phyloP scores from a whole-genome alignment of 2,113 vertebrate genomes.

The Theropithecus gelada region DNA sequence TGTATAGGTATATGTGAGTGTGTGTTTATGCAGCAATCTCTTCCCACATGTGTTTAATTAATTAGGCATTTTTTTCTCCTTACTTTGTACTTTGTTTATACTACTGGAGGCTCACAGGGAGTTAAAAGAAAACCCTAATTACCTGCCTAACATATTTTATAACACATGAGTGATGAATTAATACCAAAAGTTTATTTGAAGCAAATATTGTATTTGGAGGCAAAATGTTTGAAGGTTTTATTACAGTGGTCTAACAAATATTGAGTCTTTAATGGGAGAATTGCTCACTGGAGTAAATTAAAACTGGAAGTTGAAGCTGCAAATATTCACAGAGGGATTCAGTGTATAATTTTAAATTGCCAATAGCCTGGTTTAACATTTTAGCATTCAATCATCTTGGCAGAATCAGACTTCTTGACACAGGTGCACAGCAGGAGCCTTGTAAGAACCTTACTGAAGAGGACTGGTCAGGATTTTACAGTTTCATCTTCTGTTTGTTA shows the following conservation, averaged over 20 bases:
- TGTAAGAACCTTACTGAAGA: background rate
- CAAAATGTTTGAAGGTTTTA: constrained; percentile 36
- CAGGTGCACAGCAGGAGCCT: background rate
- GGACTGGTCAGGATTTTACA: background rate
- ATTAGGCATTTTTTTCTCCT: background rate
- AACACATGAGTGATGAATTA: background rate
- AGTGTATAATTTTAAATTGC: background rate
- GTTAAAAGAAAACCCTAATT: background rate
- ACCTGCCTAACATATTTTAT: background rate
- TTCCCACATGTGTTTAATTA: background rate
- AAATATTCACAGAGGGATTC: background rate
- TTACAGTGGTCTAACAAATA: background rate
- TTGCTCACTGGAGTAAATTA: constrained; percentile 33
- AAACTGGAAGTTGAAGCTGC: background rate
- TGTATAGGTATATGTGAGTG: background rate
- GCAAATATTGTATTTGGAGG: background rate
- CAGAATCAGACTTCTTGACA: background rate
- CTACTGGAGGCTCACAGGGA: background rate
- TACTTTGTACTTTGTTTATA: background rate
- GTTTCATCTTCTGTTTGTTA: background rate
- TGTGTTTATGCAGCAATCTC: background rate
- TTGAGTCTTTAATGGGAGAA: background rate
- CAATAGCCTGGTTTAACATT: background rate
- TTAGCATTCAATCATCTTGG: background rate
- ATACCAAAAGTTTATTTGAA: constrained; percentile 21